Percentiles rank a stretch among this genome's conserved stretches.
These are phyloP conservation scores for Antigone vipio DNA, from an alignment of 2,113 vertebrate genomes.

Conservation along the genomic window DNA sequence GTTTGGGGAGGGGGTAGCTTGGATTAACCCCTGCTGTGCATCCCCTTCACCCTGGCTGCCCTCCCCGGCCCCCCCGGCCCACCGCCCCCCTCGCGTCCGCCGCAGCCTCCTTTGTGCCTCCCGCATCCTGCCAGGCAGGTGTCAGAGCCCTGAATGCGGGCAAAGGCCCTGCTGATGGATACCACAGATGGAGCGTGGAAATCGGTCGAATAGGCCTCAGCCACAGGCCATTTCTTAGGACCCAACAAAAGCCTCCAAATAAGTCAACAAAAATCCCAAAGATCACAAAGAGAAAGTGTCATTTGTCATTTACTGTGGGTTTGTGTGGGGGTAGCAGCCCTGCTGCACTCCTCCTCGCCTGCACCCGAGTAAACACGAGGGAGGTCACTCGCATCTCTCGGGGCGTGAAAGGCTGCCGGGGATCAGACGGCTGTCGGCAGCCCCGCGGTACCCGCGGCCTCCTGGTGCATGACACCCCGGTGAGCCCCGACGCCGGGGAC, in stretches of 20 bases:
- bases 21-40: constrained; percentile 93
- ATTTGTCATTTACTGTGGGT: constrained; percentile 89
- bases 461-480: accelerated
- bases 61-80: constrained; percentile 33
- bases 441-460: not conserved
- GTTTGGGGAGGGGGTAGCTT: constrained; percentile 77
- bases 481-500: not conserved
- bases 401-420: not conserved
- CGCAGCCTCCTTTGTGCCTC: constrained; percentile 86
- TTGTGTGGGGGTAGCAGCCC: constrained; percentile 82
- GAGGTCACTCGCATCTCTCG: constrained; percentile 72
- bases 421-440: not conserved
- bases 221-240: constrained; percentile 88
- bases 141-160: constrained; percentile 91
- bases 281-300: constrained; percentile 97
- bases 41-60: constrained; percentile 59
- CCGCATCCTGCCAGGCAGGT: constrained; percentile 93
- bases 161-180: constrained; percentile 92
- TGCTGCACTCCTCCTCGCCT: constrained; percentile 70
- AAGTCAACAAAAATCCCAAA: constrained; percentile 89
- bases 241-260: constrained; percentile 94
- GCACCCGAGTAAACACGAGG: constrained; percentile 82
- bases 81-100: constrained; percentile 77
- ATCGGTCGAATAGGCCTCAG: constrained; percentile 93
- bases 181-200: constrained; percentile 99